A percentile compares a stretch with the other conserved stretches of the same genome.
Evolutionary conservation across 2,888 invertebrate species (phyloP).

Genomic region (Conistra vaccinii): DNA sequence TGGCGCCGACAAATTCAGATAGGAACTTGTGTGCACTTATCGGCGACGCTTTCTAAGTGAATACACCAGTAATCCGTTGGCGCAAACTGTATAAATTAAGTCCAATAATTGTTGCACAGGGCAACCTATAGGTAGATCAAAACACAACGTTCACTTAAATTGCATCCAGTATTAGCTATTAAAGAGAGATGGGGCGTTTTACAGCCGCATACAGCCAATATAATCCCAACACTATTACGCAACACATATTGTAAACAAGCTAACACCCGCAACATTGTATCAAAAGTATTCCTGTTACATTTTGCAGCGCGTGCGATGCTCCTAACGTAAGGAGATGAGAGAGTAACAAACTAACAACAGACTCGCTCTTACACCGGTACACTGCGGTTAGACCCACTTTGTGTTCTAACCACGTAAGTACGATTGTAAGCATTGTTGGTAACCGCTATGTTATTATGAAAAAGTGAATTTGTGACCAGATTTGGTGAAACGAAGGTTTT

Average conservation of each 20-base stretch:
- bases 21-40: no score
- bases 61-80: neutral
- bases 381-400: conserved; percentile 67
- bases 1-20: no score
- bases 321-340: conserved; percentile 27
- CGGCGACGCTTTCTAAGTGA: no score
- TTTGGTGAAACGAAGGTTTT: no score
- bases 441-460: conserved; percentile 43
- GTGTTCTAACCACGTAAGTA: conserved; percentile 34
- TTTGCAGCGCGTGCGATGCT: conserved; percentile 25
- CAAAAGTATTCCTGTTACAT: conserved; percentile 38
- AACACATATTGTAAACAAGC: conserved; percentile 22
- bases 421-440: conserved; percentile 16
- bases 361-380: conserved; percentile 62
- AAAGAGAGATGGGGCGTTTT: neutral
- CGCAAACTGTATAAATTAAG: neutral
- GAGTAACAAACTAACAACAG: no score
- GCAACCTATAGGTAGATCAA: neutral
- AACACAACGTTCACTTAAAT: neutral
- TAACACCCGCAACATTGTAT: conserved; percentile 32
- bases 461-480: conserved; percentile 11
- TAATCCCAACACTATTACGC: conserved; percentile 17
- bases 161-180: neutral
- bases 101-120: neutral
- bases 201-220: conserved; percentile 1